A percentile compares a stretch with the other conserved stretches of the same genome.
phyloP scores from a whole-genome alignment of 1,140 invertebrate genomes.

The Eupristina koningsbergeri region DNA sequence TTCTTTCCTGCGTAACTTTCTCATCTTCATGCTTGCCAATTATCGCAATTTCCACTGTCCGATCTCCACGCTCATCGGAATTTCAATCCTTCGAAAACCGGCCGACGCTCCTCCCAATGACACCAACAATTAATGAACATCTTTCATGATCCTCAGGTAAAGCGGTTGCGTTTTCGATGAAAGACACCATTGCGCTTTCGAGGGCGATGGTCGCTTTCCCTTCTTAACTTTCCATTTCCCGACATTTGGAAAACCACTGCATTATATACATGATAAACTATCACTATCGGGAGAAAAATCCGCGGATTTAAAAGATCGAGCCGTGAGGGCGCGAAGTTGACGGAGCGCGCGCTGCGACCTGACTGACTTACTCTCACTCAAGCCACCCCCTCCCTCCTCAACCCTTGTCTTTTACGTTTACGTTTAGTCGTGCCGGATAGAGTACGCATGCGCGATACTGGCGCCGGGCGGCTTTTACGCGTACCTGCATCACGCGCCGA shows the following conservation, averaged over 20 bases:
- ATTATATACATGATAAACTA: not conserved
- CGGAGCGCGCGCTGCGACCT: conserved; percentile 73
- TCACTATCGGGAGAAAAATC: not conserved
- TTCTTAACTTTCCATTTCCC: not conserved
- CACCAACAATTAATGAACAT: not conserved
- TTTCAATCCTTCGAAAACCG: not conserved
- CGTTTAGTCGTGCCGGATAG: not conserved
- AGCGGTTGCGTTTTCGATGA: not conserved
- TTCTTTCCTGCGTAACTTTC: conserved; percentile 2
- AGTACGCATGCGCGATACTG: conserved; percentile 21
- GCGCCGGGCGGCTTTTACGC: not conserved
- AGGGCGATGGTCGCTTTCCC: not conserved
- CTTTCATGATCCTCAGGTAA: not conserved
- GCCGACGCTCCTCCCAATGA: not conserved
- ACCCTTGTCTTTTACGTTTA: conserved; percentile 51
- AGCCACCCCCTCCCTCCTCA: conserved; percentile 55
- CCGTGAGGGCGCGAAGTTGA: conserved; percentile 65
- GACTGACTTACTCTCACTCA: conserved; percentile 72
- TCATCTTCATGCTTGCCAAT: not conserved
- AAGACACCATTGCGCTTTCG: not conserved
- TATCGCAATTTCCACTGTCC: no score
- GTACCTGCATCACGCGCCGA: not conserved
- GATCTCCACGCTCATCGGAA: no score
- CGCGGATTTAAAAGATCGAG: not conserved
- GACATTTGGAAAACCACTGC: not conserved